Evolutionary conservation across 2,113 vertebrate genomes (phyloP).

Genomic region (Pavo muticus): DNA sequence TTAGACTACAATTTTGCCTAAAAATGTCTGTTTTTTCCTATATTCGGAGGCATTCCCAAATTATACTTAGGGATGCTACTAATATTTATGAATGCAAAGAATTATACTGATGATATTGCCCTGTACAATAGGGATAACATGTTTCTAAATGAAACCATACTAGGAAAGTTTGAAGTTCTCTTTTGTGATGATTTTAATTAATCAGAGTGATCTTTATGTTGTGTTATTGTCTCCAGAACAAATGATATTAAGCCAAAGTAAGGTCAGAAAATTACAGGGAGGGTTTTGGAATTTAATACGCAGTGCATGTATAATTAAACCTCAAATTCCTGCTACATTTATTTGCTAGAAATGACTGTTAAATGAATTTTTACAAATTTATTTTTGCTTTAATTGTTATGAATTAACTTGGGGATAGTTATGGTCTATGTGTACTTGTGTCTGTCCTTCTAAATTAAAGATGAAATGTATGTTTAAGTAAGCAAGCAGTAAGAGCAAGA

Average conservation of each 20-base stretch:
- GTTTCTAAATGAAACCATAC: not conserved
- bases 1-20: not conserved
- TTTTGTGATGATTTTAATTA: not conserved
- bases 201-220: not conserved
- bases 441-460: not conserved
- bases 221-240: not conserved
- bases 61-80: not conserved
- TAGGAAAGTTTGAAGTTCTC: not conserved
- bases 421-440: not conserved
- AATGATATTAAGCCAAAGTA: not conserved
- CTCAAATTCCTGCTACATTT: not conserved
- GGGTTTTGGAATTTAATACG: not conserved
- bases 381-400: not conserved
- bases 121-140: not conserved
- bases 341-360: not conserved
- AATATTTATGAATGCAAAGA: not conserved
- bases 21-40: not conserved
- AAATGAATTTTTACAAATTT: not conserved
- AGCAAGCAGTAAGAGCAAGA: not conserved
- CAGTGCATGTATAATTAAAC: not conserved
- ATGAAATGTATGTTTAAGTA: not conserved
- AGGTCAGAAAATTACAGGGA: not conserved
- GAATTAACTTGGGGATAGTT: not conserved
- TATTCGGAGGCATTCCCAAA: not conserved
- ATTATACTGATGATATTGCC: not conserved